Percentiles rank a stretch among this genome's conserved stretches.
Evolutionary conservation across 2,797 vertebrate genomes (phyloP).

Genomic region (Balearica regulorum): DNA sequence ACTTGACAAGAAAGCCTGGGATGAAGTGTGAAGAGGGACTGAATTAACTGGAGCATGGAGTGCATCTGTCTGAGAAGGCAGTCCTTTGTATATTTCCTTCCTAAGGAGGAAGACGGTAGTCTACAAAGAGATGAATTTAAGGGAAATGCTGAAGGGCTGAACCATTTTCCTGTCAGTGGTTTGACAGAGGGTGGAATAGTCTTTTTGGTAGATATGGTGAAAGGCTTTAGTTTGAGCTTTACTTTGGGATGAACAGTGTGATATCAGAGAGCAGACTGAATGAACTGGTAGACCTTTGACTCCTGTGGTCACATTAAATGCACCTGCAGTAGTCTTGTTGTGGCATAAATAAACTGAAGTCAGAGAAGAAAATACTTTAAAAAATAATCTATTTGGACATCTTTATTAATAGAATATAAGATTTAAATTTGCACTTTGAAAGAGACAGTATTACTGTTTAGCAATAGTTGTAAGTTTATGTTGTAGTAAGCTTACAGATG

Average conservation of each 20-base stretch:
- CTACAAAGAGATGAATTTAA: rapidly evolving
- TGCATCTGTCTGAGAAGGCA: not conserved
- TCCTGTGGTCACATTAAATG: not conserved
- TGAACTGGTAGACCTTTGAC: not conserved
- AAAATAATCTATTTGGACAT: not conserved
- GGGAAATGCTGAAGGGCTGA: not conserved
- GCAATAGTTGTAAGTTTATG: not conserved
- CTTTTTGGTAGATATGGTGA: not conserved
- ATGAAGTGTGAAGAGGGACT: not conserved
- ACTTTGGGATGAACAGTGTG: not conserved
- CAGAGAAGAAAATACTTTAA: not conserved
- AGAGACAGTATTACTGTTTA: not conserved
- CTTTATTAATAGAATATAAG: not conserved
- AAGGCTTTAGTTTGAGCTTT: not conserved
- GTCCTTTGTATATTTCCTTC: rapidly evolving
- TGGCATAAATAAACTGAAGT: not conserved
- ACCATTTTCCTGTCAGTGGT: not conserved
- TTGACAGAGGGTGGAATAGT: rapidly evolving
- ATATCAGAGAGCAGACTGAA: not conserved
- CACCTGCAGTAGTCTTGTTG: not conserved
- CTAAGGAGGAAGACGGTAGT: not conserved
- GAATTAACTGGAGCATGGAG: not conserved
- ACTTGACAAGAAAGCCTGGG: not conserved
- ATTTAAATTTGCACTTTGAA: not conserved
- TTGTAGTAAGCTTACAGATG: not conserved